These are phyloP conservation scores for Cepaea hortensis DNA, from an alignment of 2,888 invertebrate species.

Conservation along the genomic window DNA sequence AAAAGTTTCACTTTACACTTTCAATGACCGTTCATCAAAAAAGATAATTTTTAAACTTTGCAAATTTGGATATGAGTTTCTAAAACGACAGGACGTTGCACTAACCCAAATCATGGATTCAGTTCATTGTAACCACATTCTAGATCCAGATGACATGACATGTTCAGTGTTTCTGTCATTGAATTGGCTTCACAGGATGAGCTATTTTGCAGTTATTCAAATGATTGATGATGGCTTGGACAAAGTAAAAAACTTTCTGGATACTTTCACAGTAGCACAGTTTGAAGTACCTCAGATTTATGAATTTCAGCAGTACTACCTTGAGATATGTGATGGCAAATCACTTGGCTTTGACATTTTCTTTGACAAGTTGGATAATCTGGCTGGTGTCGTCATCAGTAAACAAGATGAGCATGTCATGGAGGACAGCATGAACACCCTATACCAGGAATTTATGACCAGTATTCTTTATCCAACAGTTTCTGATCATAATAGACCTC, in stretches of 20 bases:
- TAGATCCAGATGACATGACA: neutral
- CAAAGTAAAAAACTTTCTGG: neutral
- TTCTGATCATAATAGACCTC: neutral
- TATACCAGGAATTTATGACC: constrained; percentile 6
- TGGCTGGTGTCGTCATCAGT: neutral
- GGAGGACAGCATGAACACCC: neutral
- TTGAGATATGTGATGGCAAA: neutral
- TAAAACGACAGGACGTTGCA: neutral
- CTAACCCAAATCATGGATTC: neutral
- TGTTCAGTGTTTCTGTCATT: neutral
- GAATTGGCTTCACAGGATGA: constrained; percentile 18
- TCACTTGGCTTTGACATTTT: neutral
- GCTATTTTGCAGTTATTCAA: neutral
- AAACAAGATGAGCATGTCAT: neutral
- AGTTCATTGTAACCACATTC: neutral
- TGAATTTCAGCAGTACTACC: constrained; percentile 23
- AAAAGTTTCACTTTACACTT: neutral
- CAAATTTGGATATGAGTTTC: constrained; percentile 12
- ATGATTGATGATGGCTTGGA: neutral
- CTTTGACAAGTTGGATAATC: constrained; percentile 5
- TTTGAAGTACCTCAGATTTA: neutral
- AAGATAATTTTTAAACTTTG: neutral
- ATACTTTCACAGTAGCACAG: neutral
- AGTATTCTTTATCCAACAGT: too few relatives aligned
- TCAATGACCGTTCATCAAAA: neutral